A percentile compares a stretch with the other conserved stretches of the same genome.
Conservation (phyloP, 1,140 invertebrate species). For the Medauroidea extradentata region DNA sequence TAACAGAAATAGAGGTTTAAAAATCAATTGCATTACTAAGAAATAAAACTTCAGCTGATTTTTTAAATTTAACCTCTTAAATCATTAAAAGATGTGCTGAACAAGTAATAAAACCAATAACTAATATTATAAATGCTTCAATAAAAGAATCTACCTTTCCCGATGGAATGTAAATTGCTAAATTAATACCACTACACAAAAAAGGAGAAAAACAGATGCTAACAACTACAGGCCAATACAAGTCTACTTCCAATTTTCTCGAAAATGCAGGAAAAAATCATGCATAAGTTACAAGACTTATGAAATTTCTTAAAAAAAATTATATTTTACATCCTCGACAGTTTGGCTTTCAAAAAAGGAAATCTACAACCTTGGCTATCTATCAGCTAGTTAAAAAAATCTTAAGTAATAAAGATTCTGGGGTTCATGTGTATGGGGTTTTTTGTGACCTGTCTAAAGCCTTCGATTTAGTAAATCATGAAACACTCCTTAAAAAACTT, state of each 20-base stretch:
- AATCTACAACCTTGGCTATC: slow-evolving; percentile 22
- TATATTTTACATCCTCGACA: slow-evolving; percentile 21
- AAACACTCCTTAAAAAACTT: slow-evolving; percentile 26
- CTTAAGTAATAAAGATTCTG: slow-evolving; percentile 16
- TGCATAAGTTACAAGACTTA: slow-evolving; percentile 22
- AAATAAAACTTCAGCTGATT: too few relatives aligned
- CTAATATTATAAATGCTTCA: too few relatives aligned
- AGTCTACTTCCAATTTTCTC: slow-evolving; percentile 24
- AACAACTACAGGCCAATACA: slow-evolving; percentile 27
- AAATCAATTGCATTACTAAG: too few relatives aligned
- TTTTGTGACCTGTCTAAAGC: slow-evolving; percentile 34
- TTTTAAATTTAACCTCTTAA: too few relatives aligned
- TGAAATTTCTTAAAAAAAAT: slow-evolving; percentile 22
- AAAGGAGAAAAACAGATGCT: slow-evolving; percentile 16
- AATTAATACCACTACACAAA: slow-evolving; percentile 24
- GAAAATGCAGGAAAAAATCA: slow-evolving; percentile 30
- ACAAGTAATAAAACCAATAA: too few relatives aligned
- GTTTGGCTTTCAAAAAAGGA: slow-evolving; percentile 26
- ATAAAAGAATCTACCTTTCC: too few relatives aligned
- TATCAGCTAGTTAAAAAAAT: slow-evolving; percentile 20
- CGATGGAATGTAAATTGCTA: slow-evolving; percentile 9
- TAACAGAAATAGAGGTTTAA: too few relatives aligned
- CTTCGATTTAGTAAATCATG: slow-evolving; percentile 32
- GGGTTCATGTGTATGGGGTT: slow-evolving; percentile 17
- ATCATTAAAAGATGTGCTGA: too few relatives aligned